Evolutionary conservation across 2,113 vertebrate genomes (phyloP), one percentile per base, ranked within the genome.

Genomic region (Brevimyrus niger): DNA sequence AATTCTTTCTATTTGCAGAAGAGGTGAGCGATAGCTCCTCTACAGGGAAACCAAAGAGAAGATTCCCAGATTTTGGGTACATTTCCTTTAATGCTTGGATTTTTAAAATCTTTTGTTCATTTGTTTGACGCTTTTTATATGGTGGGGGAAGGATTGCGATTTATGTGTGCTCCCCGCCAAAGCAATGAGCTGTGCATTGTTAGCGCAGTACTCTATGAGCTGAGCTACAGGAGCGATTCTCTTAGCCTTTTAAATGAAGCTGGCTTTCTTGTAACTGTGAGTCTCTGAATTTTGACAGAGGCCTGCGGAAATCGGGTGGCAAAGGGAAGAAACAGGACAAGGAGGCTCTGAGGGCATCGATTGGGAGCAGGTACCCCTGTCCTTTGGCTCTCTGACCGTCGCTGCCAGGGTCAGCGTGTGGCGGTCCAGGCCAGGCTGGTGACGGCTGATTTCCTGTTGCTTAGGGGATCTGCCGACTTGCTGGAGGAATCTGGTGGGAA

Each of bases 21-120:
- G 97, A 97, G 89, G 90, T 94, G 65, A 96, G 88, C 93, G 97
- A 98, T 90, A 91, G 91, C 90, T 91, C 94, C 38, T 83, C 93
- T 3, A 90, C 94, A 69, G 97, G 96, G 87, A 98, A 98, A 93
- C 91, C 95, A 73, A 98, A 96, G 95, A 95, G 97, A 92, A 94
- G 97, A 92, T 98, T 98, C 94, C 97, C 97, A 92, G 97, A 98
- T 94, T 98, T 98, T 95, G 97, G 97, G 97, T 97, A 94, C 91
- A 93, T 91, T 55, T 48, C 88, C 86, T 13, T 35, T 15, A 84
- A 35, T 42, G 44, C 58, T 11, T 76, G 7, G 50, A 80, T 50
- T 15, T 53, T 51, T 31, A 3, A 3, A 19, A 19, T 21, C 7
- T n/a, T 46, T 27, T 4, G 83, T 27, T 69, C 0, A 69, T 69